These are phyloP conservation scores for Dione vanillae DNA, from an alignment of 2,888 invertebrate genomes.

Conservation along the genomic window DNA sequence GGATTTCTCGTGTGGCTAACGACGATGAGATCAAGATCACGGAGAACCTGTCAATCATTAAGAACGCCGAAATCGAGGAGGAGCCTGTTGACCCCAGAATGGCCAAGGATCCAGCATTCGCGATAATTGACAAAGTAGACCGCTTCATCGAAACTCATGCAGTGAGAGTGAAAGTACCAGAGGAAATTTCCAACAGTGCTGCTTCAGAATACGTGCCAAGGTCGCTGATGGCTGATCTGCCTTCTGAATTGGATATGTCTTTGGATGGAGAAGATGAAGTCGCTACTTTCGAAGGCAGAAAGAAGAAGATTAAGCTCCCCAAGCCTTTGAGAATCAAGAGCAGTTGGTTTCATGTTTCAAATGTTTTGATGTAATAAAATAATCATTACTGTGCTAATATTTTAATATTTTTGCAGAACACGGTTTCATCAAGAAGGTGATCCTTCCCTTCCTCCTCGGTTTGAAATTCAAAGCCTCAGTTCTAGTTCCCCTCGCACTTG, in stretches of 20 bases:
- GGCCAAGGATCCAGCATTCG: slow-evolving; percentile 82
- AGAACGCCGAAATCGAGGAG: slow-evolving; percentile 81
- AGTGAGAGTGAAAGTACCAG: slow-evolving; percentile 89
- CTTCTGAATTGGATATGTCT: slow-evolving; percentile 88
- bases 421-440: slow-evolving; percentile 92
- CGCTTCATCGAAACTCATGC: slow-evolving; percentile 90
- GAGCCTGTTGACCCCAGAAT: slow-evolving; percentile 73
- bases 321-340: slow-evolving; percentile 81
- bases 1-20: slow-evolving; percentile 87
- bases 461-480: slow-evolving; percentile 94
- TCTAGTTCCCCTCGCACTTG: slow-evolving; percentile 91
- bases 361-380: not conserved
- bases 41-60: slow-evolving; percentile 89
- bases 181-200: slow-evolving; percentile 83
- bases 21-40: slow-evolving; percentile 90
- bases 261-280: slow-evolving; percentile 84
- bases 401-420: slow-evolving; percentile 85
- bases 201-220: slow-evolving; percentile 86
- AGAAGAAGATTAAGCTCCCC: slow-evolving; percentile 81
- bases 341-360: slow-evolving; percentile 62
- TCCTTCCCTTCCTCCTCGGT: slow-evolving; percentile 93
- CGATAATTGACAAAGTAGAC: slow-evolving; percentile 89
- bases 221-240: slow-evolving; percentile 85
- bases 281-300: slow-evolving; percentile 76
- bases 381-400: slow-evolving; percentile 23